Percentiles rank a stretch among this genome's conserved stretches.
These are phyloP conservation scores for Pempheris klunzingeri DNA, from an alignment of 2,797 vertebrate genomes.

Conservation along the genomic window DNA sequence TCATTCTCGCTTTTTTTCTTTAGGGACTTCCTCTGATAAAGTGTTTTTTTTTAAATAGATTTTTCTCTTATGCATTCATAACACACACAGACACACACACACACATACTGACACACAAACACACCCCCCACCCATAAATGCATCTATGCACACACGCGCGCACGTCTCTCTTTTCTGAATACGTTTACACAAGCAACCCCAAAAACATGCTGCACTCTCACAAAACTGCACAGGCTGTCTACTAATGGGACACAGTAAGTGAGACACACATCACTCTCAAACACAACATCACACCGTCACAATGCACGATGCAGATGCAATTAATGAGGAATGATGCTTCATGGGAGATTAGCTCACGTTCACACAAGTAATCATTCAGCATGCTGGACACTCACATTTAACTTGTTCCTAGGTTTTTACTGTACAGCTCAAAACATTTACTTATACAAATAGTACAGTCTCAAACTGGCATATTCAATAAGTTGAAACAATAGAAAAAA, in stretches of 20 bases:
- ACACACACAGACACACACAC: constrained; percentile 19
- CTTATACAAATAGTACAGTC: constrained; percentile 89
- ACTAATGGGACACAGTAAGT: constrained; percentile 90
- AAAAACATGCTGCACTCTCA: constrained; percentile 87
- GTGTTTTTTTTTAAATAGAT: constrained; percentile 67
- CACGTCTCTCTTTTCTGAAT: constrained; percentile 63
- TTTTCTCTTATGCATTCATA: constrained; percentile 68
- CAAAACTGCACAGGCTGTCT: constrained; percentile 93
- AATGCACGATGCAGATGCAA: constrained; percentile 87
- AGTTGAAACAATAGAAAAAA: constrained; percentile 79
- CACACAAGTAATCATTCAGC: constrained; percentile 90
- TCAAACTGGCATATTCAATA: constrained; percentile 83
- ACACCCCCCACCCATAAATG: constrained; percentile 37
- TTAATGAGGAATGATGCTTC: constrained; percentile 79
- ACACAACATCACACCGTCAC: constrained; percentile 89
- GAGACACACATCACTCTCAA: constrained; percentile 91
- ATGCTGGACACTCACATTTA: constrained; percentile 91
- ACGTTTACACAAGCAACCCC: constrained; percentile 76
- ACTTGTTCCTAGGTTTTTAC: constrained; percentile 91
- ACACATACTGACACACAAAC: neutral
- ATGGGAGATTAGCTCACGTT: constrained; percentile 82
- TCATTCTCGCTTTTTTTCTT: constrained; percentile 58
- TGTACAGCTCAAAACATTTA: constrained; percentile 92
- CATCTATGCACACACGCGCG: constrained; percentile 21
- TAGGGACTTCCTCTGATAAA: constrained; percentile 68